Evolutionary conservation across 2,888 invertebrate species (phyloP).

Genomic region (Stramonita haemastoma): DNA sequence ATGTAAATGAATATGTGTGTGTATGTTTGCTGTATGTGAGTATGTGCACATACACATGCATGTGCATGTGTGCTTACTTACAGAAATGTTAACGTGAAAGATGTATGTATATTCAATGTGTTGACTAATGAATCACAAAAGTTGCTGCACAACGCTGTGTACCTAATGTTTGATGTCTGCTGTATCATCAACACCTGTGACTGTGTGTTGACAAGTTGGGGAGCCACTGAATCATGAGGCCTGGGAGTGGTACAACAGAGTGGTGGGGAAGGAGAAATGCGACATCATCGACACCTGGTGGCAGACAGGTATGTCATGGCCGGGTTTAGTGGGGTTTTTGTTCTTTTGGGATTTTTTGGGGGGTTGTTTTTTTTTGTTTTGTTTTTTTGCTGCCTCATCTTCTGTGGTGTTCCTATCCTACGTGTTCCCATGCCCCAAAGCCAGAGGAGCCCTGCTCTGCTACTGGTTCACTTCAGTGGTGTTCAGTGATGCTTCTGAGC

Average conservation of each 20-base stretch:
- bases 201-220: constrained; percentile 75
- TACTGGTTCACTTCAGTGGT: too few species aligned
- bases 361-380: too few species aligned
- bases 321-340: too few species aligned
- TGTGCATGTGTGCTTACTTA: not conserved
- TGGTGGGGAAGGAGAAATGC: constrained; percentile 88
- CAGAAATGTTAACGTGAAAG: too few species aligned
- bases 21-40: not conserved
- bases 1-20: not conserved
- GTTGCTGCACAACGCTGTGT: not conserved
- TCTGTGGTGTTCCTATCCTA: not conserved
- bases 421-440: not conserved
- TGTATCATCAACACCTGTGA: not conserved
- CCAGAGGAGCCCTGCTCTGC: too few species aligned
- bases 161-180: not conserved
- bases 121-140: too few species aligned
- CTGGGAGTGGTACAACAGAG: constrained; percentile 80
- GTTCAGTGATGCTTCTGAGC: too few species aligned
- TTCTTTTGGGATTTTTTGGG: too few species aligned
- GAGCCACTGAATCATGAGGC: constrained; percentile 80
- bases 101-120: too few species aligned
- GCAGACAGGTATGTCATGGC: constrained; percentile 77
- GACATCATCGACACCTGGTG: constrained; percentile 80
- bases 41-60: not conserved
- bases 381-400: too few species aligned